Evolutionary conservation across 1,140 invertebrate species (phyloP).

Genomic region (Oncopeltus fasciatus): DNA sequence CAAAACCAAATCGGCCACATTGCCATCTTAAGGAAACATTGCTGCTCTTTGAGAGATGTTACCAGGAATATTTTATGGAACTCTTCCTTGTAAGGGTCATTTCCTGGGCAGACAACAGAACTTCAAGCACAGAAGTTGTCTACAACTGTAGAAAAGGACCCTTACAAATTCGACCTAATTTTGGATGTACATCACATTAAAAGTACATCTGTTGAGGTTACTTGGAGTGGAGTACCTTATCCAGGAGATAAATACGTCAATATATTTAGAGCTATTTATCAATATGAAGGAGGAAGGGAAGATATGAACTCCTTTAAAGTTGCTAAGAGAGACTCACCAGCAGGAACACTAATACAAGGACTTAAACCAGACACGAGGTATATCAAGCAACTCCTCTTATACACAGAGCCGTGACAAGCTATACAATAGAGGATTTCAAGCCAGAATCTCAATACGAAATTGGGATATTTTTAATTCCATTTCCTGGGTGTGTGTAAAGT

Average conservation of each 20-base stretch:
- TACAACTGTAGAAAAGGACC: constrained; percentile 43
- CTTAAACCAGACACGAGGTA: constrained; percentile 61
- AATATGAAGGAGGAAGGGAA: constrained; percentile 55
- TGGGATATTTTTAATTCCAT: constrained; percentile 60
- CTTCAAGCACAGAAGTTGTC: constrained; percentile 49
- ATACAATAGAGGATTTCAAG: constrained; percentile 53
- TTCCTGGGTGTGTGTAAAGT: no score
- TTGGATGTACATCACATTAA: constrained; percentile 59
- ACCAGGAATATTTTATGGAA: no score
- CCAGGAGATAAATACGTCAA: constrained; percentile 83
- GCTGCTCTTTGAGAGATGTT: no score
- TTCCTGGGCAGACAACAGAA: constrained; percentile 55
- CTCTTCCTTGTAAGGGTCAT: no score
- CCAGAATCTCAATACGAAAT: constrained; percentile 59
- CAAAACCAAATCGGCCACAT: no score
- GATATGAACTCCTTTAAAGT: constrained; percentile 71
- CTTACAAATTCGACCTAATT: constrained; percentile 64
- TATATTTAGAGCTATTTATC: constrained; percentile 72
- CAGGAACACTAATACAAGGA: constrained; percentile 46
- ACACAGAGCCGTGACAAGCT: constrained; percentile 56
- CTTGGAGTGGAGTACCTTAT: constrained; percentile 67
- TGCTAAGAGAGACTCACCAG: constrained; percentile 57
- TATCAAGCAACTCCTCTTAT: constrained; percentile 60
- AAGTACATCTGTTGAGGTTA: constrained; percentile 55
- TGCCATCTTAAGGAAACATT: no score